These are phyloP conservation scores for Endotricha flammealis DNA, from an alignment of 2,888 invertebrate species.

Conservation along the genomic window DNA sequence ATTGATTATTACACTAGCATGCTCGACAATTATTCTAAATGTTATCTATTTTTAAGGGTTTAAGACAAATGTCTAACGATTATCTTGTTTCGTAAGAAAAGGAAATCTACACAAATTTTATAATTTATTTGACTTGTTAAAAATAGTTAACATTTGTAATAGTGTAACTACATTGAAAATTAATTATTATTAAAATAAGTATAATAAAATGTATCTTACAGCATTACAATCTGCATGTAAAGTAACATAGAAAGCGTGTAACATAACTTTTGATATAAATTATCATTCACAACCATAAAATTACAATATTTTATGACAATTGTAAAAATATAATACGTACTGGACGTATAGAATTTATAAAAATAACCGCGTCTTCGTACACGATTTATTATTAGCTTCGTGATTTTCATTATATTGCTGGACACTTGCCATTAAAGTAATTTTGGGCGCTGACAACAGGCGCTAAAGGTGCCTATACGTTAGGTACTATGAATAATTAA, in stretches of 20 bases:
- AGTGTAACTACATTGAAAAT: background rate
- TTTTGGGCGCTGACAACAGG: background rate
- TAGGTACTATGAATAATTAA: too few species aligned
- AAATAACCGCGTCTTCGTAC: conserved; percentile 4
- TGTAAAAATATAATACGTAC: conserved; percentile 4
- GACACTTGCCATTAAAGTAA: conserved; percentile 1
- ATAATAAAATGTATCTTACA: background rate
- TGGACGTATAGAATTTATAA: conserved; percentile 7
- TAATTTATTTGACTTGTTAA: background rate
- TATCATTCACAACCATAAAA: conserved; percentile 60
- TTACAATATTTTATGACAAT: conserved; percentile 29
- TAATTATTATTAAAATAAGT: background rate
- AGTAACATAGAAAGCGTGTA: conserved; percentile 18
- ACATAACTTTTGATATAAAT: conserved; percentile 24
- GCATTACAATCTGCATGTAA: conserved; percentile 9
- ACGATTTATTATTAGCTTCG: background rate
- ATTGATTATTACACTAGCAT: conserved; percentile 16
- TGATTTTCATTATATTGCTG: background rate
- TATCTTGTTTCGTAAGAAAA: too few species aligned
- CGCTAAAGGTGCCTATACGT: too few species aligned
- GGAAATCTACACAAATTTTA: too few species aligned
- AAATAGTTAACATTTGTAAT: conserved; percentile 18
- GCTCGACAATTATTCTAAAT: conserved; percentile 22
- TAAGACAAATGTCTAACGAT: too few species aligned
- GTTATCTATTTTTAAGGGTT: conserved; percentile 17